Conservation (phyloP, 2,797 vertebrate genomes). For the Oreochromis mossambicus region DNA sequence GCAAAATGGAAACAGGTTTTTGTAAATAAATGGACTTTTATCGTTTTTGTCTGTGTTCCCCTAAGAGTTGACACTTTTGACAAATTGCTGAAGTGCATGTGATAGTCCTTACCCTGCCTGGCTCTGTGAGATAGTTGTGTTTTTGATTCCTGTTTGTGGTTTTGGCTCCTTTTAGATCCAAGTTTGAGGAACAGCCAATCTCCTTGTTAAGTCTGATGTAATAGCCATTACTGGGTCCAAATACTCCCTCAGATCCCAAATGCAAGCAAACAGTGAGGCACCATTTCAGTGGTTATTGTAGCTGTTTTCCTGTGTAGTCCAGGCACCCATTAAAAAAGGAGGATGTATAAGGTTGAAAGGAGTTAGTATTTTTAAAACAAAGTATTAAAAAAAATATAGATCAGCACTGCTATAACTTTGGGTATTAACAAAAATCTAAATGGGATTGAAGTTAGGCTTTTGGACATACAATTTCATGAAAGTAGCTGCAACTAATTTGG, state of each 20-base stretch:
- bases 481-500: background rate
- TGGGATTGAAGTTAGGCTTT: background rate
- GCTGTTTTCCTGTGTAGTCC: background rate
- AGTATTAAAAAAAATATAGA: background rate
- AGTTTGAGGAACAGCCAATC: constrained; percentile 27
- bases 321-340: background rate
- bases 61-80: constrained; percentile 27
- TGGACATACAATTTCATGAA: background rate
- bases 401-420: background rate
- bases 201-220: background rate
- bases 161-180: constrained; percentile 14
- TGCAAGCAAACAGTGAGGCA: background rate
- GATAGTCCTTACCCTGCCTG: constrained; percentile 34
- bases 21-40: constrained; percentile 9
- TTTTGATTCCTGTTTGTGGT: constrained; percentile 16
- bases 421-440: background rate
- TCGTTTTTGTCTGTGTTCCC: background rate
- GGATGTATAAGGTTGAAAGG: background rate
- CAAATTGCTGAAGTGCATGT: constrained; percentile 35
- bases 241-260: background rate
- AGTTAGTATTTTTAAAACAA: background rate
- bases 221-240: background rate
- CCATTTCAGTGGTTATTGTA: background rate
- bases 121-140: background rate
- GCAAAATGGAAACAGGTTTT: constrained; percentile 59